These are phyloP conservation scores for Gopherus flavomarginatus DNA, from an alignment of 2,113 vertebrate genomes.

Conservation along the genomic window DNA sequence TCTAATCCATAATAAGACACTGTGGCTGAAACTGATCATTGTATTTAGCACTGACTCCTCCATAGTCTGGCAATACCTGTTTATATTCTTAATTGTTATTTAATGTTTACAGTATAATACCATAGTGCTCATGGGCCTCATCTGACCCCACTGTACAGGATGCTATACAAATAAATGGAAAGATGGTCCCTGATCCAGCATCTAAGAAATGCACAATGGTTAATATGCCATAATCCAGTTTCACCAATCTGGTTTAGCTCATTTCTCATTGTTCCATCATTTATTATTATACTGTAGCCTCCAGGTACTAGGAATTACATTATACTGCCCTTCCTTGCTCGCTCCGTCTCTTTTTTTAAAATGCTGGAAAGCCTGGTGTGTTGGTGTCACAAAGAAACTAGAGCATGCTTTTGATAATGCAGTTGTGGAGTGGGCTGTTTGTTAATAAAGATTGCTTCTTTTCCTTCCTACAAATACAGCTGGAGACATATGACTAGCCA, in stretches of 20 bases:
- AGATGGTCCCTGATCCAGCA: background rate
- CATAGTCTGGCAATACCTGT: background rate
- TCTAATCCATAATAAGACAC: constrained; percentile 19
- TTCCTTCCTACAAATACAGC: constrained; percentile 30
- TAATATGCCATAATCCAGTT: background rate
- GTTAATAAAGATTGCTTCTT: background rate
- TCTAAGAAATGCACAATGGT: background rate
- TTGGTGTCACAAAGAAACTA: background rate
- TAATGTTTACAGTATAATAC: background rate
- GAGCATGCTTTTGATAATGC: background rate
- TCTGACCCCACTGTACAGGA: background rate
- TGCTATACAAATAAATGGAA: background rate
- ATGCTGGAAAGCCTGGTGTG: background rate
- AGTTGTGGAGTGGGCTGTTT: too few relatives aligned
- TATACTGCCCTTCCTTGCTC: background rate
- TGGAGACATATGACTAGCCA: constrained; percentile 18
- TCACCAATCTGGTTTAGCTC: background rate
- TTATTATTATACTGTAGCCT: background rate
- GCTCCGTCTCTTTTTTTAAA: background rate
- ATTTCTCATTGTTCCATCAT: background rate
- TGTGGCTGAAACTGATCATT: constrained; percentile 2
- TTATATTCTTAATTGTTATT: background rate
- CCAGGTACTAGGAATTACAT: background rate
- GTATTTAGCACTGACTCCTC: background rate
- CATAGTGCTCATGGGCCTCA: background rate